Evolutionary conservation across 2,888 invertebrate genomes (phyloP).

Genomic region (Mellilla xanthometata): DNA sequence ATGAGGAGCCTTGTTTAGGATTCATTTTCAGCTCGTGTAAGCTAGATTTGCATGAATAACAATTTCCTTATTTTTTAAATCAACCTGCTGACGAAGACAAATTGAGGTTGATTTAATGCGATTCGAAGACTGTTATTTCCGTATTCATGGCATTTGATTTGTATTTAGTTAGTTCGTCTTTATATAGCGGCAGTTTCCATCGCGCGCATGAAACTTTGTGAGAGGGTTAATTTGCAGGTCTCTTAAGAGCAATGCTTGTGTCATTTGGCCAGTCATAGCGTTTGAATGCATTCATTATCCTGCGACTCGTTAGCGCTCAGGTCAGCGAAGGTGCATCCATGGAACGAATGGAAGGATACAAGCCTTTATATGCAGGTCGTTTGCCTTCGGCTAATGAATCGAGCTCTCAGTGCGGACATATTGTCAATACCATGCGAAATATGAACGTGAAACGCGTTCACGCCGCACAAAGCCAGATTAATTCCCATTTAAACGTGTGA

Average conservation of each 20-base stretch:
- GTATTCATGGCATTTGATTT: conserved; percentile 47
- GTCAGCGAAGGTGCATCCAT: conserved; percentile 67
- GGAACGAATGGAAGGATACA: conserved; percentile 70
- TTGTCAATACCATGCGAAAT: conserved; percentile 74
- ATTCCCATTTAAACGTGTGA: conserved; percentile 71
- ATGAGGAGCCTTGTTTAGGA: conserved; percentile 69
- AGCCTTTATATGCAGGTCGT: conserved; percentile 72
- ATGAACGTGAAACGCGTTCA: conserved; percentile 60
- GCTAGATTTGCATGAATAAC: conserved; percentile 74
- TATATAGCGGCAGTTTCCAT: conserved; percentile 67
- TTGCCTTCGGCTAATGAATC: conserved; percentile 77
- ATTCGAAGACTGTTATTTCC: conserved; percentile 62
- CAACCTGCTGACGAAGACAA: conserved; percentile 73
- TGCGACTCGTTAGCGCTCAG: conserved; percentile 72
- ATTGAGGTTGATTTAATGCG: conserved; percentile 72
- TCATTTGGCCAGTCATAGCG: conserved; percentile 59
- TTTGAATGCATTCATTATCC: conserved; percentile 73
- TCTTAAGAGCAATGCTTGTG: conserved; percentile 43
- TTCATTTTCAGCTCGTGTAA: conserved; percentile 77
- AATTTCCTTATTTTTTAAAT: conserved; percentile 71
- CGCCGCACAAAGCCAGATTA: conserved; percentile 70
- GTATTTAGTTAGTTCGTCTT: conserved; percentile 59
- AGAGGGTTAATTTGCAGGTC: conserved; percentile 47
- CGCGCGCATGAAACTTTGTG: conserved; percentile 50
- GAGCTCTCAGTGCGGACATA: conserved; percentile 64